Evolutionary conservation across 2,888 invertebrate species (phyloP), one percentile per base, ranked within the genome.

Genomic region (Tenthredo distinguenda): DNA sequence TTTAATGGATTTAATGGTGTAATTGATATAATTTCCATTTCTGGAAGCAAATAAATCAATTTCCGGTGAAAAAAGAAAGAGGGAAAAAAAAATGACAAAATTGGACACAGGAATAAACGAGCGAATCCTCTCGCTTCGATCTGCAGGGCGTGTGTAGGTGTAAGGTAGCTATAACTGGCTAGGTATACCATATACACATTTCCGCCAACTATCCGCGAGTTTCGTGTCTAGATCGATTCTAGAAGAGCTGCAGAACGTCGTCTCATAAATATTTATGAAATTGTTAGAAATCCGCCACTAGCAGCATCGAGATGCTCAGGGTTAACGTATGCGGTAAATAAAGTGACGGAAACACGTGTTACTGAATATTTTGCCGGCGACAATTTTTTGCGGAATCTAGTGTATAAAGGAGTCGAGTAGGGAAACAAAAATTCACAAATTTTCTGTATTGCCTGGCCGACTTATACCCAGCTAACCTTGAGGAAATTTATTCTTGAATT

Each of bases 241-340:
- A 12, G 40, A 81, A 65, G 65, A 81, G 81, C 3, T 47, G 47
- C 81, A 62, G 62, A 81, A 87, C 88, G 85, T 88, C 87, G 88
- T 87, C 88, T 86, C 88, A 91, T 92, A 92, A 92, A 92, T 92
- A 92, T 92, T 92, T 92, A 92, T 92, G 91, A 89, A 88, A 90
- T 90, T 88, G 89, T 90, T 90, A 87, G 90, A 88, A 90, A 65
- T 81, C 62, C 62, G 37, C 40, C 58, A 62, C 40, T 40, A 50
- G 50, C 65, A 34, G 40, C 81, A 31, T 62, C 81, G 40, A n/a
- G 55, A 62, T 81, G 65, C 81, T 81, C 62, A 58, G 65, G 81
- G 81, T 81, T 81, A 81, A 81, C 81, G 81, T 65, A 65, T 81
- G 81, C 81, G 43, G 62, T 37, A 58, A 81, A 81, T 81, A 81